These are phyloP conservation scores for Bimastos eiseni DNA, from an alignment of 2,888 invertebrate species.

Conservation along the genomic window DNA sequence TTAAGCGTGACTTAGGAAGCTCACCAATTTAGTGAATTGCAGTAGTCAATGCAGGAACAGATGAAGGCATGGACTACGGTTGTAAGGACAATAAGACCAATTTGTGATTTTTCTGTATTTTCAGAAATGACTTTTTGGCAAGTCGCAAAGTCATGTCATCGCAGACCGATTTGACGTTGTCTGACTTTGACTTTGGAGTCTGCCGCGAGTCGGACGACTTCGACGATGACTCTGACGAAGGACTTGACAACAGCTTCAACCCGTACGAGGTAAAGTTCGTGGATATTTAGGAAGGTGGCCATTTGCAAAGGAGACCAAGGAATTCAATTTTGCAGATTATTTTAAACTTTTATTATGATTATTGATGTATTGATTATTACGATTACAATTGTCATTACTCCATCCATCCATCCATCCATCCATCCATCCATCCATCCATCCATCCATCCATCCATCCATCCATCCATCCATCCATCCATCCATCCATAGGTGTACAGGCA, in stretches of 20 bases:
- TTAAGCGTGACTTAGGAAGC: no score
- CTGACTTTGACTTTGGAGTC: constrained; percentile 13
- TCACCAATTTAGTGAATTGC: no score
- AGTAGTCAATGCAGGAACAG: no score
- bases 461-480: no score
- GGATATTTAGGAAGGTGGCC: neutral
- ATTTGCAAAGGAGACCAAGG: neutral
- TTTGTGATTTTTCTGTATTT: neutral
- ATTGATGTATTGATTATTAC: no score
- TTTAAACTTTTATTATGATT: no score
- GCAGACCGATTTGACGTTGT: constrained; percentile 19
- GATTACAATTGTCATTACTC: no score
- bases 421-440: no score
- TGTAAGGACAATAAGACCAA: neutral
- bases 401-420: no score
- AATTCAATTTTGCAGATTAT: neutral
- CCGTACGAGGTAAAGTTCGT: constrained; percentile 20
- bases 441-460: no score
- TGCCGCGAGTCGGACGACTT: neutral
- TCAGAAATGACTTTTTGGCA: neutral
- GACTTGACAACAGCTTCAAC: constrained; percentile 23
- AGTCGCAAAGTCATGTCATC: neutral
- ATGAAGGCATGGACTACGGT: no score
- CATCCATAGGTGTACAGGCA: no score
- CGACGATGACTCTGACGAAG: constrained; percentile 18